Base-by-base conservation (phyloP, 2,888 invertebrate genomes). In the Ophioninae sp. region DNA sequence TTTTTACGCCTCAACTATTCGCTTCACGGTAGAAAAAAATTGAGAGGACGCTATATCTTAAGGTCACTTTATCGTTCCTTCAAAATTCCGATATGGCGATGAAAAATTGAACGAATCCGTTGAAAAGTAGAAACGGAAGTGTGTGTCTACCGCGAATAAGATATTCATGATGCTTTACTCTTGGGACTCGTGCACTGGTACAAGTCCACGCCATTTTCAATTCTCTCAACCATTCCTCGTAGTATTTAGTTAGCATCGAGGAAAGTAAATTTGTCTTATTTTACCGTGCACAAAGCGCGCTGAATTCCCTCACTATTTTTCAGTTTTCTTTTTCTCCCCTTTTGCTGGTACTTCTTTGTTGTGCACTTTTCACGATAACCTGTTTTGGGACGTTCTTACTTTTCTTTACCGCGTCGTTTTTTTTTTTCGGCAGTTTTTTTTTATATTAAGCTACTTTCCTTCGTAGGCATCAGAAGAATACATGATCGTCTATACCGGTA, bases 221-320 rank as follows among this genome's bases (percentile, higher is more conserved):
- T 83, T 83, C 80, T 83, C 83, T 77, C 76, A 83, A 79, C 79
- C 73, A 76, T 77, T 83, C 79, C 67, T 79, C 9, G 67, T 63
- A 73, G 83, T 63, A 80, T 83, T 76, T 77, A 64, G 17, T 51
- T 51, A 51, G 51, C 23, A 67, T 30, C 23, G 56, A 61, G 58
- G 72, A 73, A 73, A 23, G 63, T 51, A 37, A 83, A 77, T 73
- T 83, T 73, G 67, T 37, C 39, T 56, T 30, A 30, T 63, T 72
- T 41, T 39, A 30, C 68, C 61, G 58, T 37, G 69, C 39, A 20
- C 39, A 64, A 58, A 30, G 58, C 20, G 56, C 44, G 39, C 61
- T n/a, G 59, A 58, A 17, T 56, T 41, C 67, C 58, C 10, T 22
- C 8, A 22, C 58, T 9, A 58, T 13, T 10, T n/a, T 37, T 37